These are phyloP conservation scores for Bombus polaris DNA, from an alignment of 1,140 invertebrate genomes.

Conservation along the genomic window DNA sequence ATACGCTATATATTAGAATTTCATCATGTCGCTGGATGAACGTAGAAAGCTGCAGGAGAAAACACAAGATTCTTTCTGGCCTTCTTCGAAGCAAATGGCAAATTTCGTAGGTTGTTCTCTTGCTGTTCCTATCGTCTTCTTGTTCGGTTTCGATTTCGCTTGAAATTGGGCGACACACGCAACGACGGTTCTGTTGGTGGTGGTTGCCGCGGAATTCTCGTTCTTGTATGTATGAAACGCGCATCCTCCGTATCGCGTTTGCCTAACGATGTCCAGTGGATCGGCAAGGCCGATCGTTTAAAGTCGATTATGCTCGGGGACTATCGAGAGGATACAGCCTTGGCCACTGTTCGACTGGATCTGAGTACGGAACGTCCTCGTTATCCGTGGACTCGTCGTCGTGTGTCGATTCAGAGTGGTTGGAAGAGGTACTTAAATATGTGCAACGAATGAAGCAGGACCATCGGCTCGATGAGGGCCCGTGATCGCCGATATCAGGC, in stretches of 20 bases:
- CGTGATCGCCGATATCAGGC: conserved; percentile 47
- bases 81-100: conserved; percentile 2
- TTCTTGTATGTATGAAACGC: conserved; percentile 38
- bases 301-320: conserved; percentile 65
- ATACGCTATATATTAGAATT: conserved; percentile 19
- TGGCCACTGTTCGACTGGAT: conserved; percentile 52
- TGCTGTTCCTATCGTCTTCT: neutral
- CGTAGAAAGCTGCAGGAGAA: conserved; percentile 6
- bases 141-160: neutral
- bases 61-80: conserved; percentile 37
- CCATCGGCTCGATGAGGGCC: conserved; percentile 39
- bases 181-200: conserved; percentile 1
- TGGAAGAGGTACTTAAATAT: conserved; percentile 58
- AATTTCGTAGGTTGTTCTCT: conserved; percentile 17
- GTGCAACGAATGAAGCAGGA: conserved; percentile 44
- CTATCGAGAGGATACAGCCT: conserved; percentile 43
- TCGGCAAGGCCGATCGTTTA: conserved; percentile 68
- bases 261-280: conserved; percentile 63
- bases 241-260: conserved; percentile 34
- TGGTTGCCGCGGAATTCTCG: conserved; percentile 39
- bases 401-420: conserved; percentile 44
- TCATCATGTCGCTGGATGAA: conserved; percentile 15
- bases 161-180: conserved; percentile 25
- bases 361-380: conserved; percentile 61
- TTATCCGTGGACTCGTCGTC: conserved; percentile 53